Base-by-base conservation (phyloP, 37 sponge, comb jelly and placozoan species). In the Theonella swinhoei region DNA sequence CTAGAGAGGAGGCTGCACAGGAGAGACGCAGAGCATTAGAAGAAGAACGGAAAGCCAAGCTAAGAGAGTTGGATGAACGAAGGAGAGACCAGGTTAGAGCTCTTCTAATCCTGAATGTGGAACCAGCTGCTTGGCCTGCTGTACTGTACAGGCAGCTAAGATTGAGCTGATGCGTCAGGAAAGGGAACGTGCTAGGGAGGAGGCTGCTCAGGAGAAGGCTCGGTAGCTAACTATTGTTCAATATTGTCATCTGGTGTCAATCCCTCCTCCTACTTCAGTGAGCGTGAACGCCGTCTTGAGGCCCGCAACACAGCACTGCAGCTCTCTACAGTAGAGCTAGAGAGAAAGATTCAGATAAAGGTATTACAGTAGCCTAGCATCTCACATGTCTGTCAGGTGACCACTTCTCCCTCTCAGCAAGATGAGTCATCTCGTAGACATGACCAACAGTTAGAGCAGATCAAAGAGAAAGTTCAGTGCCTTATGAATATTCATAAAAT, bases 1-100 rank as follows among this genome's bases (percentile, higher is more conserved):
- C 97, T 29, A 94, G 92, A 39, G 97, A 97, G 60, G 97, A 97
- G 58, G 97, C 97, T 36, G 97, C 95, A 0, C 85, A 89, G 90
- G 90, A 92, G 70, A 39, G 95, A n/a, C 41, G 89, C n/a, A 70
- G 90, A 24, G 41, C 72, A 3, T 33, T 82, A 67, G 95, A 95
- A 70, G 89, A 88, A n/a, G 95, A 95, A 30, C 36, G 95, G 1
- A 37, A 61, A 42, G 89, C 92, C 28, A 83, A 86, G 61, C 69
- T 95, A 33, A 20, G 64, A 41, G 95, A 95, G 42, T 36, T 88
- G 62, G 72, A 91, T 39, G 81, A 81, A 26, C 72, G 59, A 28
- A 69, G 87, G 38, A 72, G 64, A 58, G 94, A 90, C 42, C 78
- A 90, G 62, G 86, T 90, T 17, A 24, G 71, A 9, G 7, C 22